Evolutionary conservation across 2,888 invertebrate genomes (phyloP), one percentile per base, ranked within the genome.

Genomic region (Acleris emargana): DNA sequence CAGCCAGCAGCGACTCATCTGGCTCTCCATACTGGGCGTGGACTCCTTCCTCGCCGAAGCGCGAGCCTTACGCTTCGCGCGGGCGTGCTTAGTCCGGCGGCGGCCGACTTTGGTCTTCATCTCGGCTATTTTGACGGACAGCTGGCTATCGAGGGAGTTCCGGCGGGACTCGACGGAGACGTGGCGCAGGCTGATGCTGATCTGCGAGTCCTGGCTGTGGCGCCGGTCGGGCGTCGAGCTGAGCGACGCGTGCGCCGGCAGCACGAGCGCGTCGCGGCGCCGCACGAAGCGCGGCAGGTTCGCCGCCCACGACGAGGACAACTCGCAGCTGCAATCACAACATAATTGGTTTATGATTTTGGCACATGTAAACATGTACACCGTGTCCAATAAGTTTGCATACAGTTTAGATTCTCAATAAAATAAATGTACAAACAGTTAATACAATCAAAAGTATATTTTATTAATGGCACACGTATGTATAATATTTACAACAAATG

Each of bases 231-330:
- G 93, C 43, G 93, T 93, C 17, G 87, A 94, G 87, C 87, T 94
- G 77, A 82, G 94, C 79, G 80, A 94, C 78, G 77, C 87, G 88
- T 86, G 93, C 58, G 87, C 71, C 67, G 72, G 94, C 89, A 79
- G 94, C 93, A 68, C 96, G 13, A 98, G 90, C 0, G 97, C 98
- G 75, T 97, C 97, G 75, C 98, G 94, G 3, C 98, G 93, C 7
- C 95, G 95, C 1, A 98, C 95, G 78, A 98, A 94, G 72, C 97
- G 96, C 0, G 98, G 98, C 69, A 99, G 90, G 71, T 97, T 97
- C 61, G 97, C 97, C 49, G 97, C 97, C 97, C 98, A 98, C 0
- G 97, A 97, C 0, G 98, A 97, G 63, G 97, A 97, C 59, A 98
- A 93, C 76, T 97, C 97, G 72, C 96, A 96, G 67, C 97, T 96